phyloP scores from a whole-genome alignment of 2,797 vertebrate genomes.

The Gymnopithys bicolor region DNA sequence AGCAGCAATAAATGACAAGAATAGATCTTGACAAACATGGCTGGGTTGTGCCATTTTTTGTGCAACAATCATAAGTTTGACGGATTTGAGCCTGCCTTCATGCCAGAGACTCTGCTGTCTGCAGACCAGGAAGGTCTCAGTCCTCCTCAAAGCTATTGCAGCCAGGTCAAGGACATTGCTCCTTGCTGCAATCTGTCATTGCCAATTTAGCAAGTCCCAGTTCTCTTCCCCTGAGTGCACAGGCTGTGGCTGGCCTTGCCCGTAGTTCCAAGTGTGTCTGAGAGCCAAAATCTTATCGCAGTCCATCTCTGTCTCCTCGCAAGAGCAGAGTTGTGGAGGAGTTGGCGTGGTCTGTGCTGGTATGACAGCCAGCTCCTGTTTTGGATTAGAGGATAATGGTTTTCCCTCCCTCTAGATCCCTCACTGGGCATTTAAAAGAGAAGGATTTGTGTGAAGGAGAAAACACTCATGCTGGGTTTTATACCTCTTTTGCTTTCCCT shows the following conservation, averaged over 20 bases:
- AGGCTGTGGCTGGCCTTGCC: neutral
- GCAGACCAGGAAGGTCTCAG: neutral
- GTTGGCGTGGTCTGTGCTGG: neutral
- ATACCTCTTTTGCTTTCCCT: neutral
- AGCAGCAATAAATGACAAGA: neutral
- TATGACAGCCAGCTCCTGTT: slow-evolving; percentile 52
- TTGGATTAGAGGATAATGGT: neutral
- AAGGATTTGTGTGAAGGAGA: neutral
- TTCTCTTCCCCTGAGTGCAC: neutral
- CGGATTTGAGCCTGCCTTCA: neutral
- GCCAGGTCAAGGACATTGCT: slow-evolving; percentile 30
- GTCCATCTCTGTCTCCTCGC: neutral
- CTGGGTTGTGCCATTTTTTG: neutral
- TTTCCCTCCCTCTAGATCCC: neutral
- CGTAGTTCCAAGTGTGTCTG: neutral
- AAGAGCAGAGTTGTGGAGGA: neutral
- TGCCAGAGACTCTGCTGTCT: neutral
- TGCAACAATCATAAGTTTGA: neutral
- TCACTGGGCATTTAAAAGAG: neutral
- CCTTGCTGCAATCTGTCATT: neutral
- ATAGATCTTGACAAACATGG: neutral
- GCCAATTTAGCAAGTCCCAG: neutral
- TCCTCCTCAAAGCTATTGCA: neutral
- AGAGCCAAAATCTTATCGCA: neutral
- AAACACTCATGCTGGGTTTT: neutral